Percentiles rank a stretch among this genome's conserved stretches.
Conservation (phyloP, 2,888 invertebrate genomes). For the Oegoconia quadripuncta region DNA sequence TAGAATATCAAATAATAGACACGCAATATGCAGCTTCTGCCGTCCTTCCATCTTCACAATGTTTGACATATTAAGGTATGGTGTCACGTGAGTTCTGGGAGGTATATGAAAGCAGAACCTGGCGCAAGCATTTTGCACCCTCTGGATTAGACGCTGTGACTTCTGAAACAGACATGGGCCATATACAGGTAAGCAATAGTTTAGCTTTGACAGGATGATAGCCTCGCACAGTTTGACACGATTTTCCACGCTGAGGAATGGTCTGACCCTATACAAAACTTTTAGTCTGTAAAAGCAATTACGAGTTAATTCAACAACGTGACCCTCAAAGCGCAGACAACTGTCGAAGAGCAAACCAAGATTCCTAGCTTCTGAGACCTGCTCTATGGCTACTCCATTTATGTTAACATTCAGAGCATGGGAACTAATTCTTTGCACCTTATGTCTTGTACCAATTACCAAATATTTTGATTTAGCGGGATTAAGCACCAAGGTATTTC, state of each 20-base stretch:
- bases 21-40: too few relatives aligned
- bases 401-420: background rate
- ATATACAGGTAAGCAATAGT: conserved; percentile 9
- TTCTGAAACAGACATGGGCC: conserved; percentile 2
- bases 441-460: too few relatives aligned
- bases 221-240: conserved; percentile 9
- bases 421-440: background rate
- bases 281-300: conserved; percentile 15
- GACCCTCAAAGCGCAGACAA: conserved; percentile 7
- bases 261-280: conserved; percentile 10
- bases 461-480: conserved; percentile 10
- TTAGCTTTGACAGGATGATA: conserved; percentile 11
- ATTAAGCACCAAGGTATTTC: conserved; percentile 8
- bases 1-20: too few relatives aligned
- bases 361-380: conserved; percentile 9
- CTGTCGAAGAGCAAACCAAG: conserved; percentile 11
- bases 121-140: too few relatives aligned
- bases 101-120: too few relatives aligned
- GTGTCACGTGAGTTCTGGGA: too few relatives aligned
- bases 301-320: conserved; percentile 2
- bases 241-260: conserved; percentile 4
- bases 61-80: too few relatives aligned
- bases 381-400: background rate
- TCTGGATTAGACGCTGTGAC: background rate
- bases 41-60: too few relatives aligned